These are phyloP conservation scores for Gracilinanus agilis DNA, from an alignment of 2,113 vertebrate species.

Conservation along the genomic window DNA sequence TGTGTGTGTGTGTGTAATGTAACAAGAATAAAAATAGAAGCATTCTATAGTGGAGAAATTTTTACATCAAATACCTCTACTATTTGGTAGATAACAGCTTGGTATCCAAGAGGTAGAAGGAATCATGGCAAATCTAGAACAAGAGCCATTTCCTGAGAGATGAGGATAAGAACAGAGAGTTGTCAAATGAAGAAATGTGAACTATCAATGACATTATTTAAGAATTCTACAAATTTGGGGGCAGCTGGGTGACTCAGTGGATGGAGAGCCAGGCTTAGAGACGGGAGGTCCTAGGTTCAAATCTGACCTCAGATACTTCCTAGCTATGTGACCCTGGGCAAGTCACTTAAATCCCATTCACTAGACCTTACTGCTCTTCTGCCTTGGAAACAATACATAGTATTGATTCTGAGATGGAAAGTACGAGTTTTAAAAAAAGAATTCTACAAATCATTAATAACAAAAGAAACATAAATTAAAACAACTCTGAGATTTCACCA, in stretches of 20 bases:
- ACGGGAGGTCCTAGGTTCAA: no score
- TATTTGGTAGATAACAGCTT: background rate
- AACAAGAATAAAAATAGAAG: background rate
- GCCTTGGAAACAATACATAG: no score
- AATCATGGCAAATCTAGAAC: background rate
- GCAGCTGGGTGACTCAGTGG: no score
- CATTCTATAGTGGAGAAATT: background rate
- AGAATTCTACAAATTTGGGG: background rate
- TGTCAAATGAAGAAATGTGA: background rate
- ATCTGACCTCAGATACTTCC: no score
- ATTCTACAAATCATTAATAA: background rate
- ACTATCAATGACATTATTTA: background rate
- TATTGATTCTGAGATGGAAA: no score
- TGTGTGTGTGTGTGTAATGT: background rate
- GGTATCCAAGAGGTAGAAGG: background rate
- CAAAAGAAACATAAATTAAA: background rate
- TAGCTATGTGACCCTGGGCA: no score
- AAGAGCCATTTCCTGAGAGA: background rate
- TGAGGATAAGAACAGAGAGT: background rate
- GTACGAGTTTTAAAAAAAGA: no score
- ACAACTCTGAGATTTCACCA: background rate
- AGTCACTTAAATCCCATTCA: no score
- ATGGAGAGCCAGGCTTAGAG: no score
- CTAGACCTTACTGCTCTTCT: no score
- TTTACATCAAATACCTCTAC: background rate